Conservation (phyloP, 2,888 invertebrate genomes). For the Diplazon laetatorius region DNA sequence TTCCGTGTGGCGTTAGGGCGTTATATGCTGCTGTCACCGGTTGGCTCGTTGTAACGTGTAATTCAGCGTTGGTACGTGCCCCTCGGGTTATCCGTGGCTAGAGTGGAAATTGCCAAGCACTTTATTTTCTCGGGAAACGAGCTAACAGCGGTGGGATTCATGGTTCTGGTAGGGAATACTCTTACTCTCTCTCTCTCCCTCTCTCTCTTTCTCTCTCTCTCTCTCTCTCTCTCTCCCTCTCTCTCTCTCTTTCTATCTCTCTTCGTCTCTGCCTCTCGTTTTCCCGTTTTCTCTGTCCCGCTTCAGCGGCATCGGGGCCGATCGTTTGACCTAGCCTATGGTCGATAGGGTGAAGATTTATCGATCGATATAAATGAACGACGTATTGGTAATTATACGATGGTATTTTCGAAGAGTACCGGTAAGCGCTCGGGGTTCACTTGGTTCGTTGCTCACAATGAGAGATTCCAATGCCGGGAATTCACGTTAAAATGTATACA, state of each 20-base stretch:
- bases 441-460: slow-evolving; percentile 23
- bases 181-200: background rate
- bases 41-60: slow-evolving; percentile 61
- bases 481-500: slow-evolving; percentile 12
- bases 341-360: slow-evolving; percentile 39
- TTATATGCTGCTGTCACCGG: slow-evolving; percentile 63
- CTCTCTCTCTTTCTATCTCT: background rate
- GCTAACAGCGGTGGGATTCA: slow-evolving; percentile 62
- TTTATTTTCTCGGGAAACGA: slow-evolving; percentile 64
- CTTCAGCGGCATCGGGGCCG: background rate
- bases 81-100: slow-evolving; percentile 61
- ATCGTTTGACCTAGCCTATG: slow-evolving; percentile 17
- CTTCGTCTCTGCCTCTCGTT: background rate
- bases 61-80: slow-evolving; percentile 57
- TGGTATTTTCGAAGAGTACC: slow-evolving; percentile 31
- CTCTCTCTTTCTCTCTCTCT: background rate
- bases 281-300: background rate
- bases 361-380: slow-evolving; percentile 51
- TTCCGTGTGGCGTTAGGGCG: slow-evolving; percentile 56
- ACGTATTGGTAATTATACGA: slow-evolving; percentile 50
- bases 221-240: background rate
- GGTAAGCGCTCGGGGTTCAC: slow-evolving; percentile 2
- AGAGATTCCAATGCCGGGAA: slow-evolving; percentile 7
- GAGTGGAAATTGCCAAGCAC: slow-evolving; percentile 64
- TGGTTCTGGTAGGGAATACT: slow-evolving; percentile 33